Percentiles rank a stretch among this genome's conserved stretches.
These are phyloP conservation scores for Camelus dromedarius DNA, from an alignment of 2,113 vertebrate genomes.

Conservation along the genomic window DNA sequence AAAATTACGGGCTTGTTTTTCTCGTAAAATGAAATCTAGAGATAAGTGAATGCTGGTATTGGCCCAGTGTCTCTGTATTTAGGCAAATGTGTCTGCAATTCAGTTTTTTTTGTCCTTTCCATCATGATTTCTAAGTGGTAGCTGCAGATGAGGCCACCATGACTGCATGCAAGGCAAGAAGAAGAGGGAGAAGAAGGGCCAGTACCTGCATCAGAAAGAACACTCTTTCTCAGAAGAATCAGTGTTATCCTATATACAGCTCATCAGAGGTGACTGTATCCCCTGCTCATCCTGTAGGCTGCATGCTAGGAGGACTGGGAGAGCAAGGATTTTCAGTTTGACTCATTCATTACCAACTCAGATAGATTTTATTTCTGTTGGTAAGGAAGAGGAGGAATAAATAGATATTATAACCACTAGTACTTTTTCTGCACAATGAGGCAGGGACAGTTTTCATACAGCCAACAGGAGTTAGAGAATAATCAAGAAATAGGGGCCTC, in stretches of 20 bases:
- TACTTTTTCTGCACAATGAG: neutral
- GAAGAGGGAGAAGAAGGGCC: neutral
- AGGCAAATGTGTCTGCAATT: neutral
- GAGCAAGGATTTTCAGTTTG: neutral
- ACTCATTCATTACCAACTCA: neutral
- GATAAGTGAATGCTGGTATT: neutral
- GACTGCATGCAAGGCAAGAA: neutral
- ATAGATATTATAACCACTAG: neutral
- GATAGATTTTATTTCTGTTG: neutral
- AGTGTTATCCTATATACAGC: rapidly evolving
- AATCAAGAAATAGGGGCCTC: neutral
- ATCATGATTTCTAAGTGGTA: neutral
- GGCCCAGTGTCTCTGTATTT: neutral
- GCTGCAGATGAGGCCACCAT: neutral
- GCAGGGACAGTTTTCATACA: neutral
- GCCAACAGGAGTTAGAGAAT: neutral
- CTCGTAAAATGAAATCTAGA: neutral
- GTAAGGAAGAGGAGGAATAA: neutral
- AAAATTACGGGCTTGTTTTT: neutral
- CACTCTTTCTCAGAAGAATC: neutral
- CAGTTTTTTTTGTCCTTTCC: neutral
- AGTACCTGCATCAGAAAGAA: neutral
- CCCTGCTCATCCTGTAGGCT: neutral
- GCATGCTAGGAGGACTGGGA: neutral
- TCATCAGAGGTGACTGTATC: rapidly evolving